Percentiles rank a stretch among this genome's conserved stretches.
These are phyloP conservation scores for Micoletzkya japonica DNA, from an alignment of 2,888 invertebrate genomes.

Conservation along the genomic window DNA sequence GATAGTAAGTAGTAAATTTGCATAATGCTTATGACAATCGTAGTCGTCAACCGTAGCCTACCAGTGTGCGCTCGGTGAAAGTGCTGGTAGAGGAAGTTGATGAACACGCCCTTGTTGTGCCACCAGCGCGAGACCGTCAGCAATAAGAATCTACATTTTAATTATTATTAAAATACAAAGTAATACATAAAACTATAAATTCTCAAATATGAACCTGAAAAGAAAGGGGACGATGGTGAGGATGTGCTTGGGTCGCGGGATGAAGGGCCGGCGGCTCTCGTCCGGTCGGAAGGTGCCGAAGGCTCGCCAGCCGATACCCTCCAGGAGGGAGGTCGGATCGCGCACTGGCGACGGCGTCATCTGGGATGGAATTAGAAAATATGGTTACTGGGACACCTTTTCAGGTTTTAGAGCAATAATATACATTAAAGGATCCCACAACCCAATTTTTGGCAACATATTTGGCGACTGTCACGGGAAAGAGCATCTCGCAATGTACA, in stretches of 20 bases:
- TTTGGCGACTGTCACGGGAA: too few species aligned
- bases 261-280: slow-evolving; percentile 40
- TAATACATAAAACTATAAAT: too few species aligned
- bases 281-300: slow-evolving; percentile 37
- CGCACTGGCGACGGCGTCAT: too few species aligned
- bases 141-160: slow-evolving; percentile 34
- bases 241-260: slow-evolving; percentile 43
- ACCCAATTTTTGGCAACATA: too few species aligned
- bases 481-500: too few species aligned
- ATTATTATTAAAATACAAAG: not conserved
- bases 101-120: slow-evolving; percentile 64
- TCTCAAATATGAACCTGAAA: too few species aligned
- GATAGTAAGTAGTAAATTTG: too few species aligned
- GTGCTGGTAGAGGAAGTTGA: slow-evolving; percentile 65
- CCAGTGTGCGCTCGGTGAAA: slow-evolving; percentile 66
- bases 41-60: slow-evolving; percentile 31
- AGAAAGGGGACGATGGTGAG: slow-evolving; percentile 49
- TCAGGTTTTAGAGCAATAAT: too few species aligned
- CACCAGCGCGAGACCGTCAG: slow-evolving; percentile 43
- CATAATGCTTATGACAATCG: not conserved
- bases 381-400: too few species aligned
- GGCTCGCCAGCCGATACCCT: slow-evolving; percentile 46
- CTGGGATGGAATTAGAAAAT: too few species aligned
- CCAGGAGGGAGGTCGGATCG: slow-evolving; percentile 9
- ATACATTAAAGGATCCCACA: too few species aligned